Evolutionary conservation across 2,888 invertebrate genomes (phyloP).

Genomic region (Callinectes sapidus): DNA sequence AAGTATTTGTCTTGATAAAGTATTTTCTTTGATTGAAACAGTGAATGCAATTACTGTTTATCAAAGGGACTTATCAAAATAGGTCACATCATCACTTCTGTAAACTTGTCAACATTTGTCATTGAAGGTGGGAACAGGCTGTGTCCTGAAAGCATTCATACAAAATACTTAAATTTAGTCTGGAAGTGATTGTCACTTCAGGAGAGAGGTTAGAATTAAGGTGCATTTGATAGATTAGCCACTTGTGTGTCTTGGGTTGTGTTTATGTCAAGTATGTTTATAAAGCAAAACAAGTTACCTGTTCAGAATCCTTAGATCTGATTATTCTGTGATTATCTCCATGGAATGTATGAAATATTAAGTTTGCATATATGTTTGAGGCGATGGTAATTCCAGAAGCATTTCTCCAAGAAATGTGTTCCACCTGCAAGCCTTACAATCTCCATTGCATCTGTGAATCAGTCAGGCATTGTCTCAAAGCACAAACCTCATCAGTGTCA

Average conservation of each 20-base stretch:
- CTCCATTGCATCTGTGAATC: not conserved
- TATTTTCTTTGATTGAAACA: not conserved
- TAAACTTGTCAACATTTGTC: not conserved
- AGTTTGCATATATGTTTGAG: not conserved
- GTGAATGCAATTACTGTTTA: not conserved
- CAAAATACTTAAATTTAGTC: not conserved
- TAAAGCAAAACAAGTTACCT: not conserved
- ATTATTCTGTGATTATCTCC: not conserved
- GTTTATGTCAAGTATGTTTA: conserved; percentile 4
- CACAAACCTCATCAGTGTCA: not conserved
- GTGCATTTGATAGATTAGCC: not conserved
- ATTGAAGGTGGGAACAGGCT: not conserved
- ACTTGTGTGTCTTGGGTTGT: not conserved
- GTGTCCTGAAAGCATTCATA: not conserved
- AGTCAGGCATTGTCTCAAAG: not conserved
- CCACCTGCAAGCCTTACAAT: not conserved
- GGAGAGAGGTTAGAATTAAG: not conserved
- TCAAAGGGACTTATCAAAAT: not conserved
- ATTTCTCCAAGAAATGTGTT: not conserved
- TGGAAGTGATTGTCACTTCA: not conserved
- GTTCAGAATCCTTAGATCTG: conserved; percentile 6
- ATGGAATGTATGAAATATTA: not conserved
- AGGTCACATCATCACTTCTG: not conserved
- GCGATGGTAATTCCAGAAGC: not conserved
- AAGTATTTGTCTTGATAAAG: not conserved